Evolutionary conservation across 1,140 invertebrate species (phyloP), one percentile per base, ranked within the genome.

Genomic region (Piezodorus guildinii): DNA sequence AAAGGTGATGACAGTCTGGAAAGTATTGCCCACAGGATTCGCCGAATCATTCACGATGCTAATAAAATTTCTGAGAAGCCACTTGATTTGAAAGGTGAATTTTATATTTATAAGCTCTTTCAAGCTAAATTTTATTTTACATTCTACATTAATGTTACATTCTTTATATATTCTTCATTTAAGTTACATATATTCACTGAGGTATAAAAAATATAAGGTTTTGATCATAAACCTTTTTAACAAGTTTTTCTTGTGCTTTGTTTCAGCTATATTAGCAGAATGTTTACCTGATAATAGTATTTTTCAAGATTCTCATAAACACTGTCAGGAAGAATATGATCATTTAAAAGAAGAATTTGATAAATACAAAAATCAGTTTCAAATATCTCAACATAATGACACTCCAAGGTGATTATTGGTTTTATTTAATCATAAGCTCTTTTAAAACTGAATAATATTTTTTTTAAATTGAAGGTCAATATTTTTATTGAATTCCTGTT

Each of bases 241-340:
- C 6, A 39, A 39, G 6, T 39, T 10, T 10, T 39, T 10, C 6
- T 10, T 5, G 9, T 23, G 58, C 59, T 60, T 46, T 51, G 54
- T 61, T 63, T 17, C 62, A 68, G 66, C 62, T 54, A 44, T 69
- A 0, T 39, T 70, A 1, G 25, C 43, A 12, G 68, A 70, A 62
- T 23, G 64, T 21, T 59, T 65, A 23, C 60, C 63, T 27, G 43
- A 63, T 15, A 65, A 25, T 44, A 62, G 23, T 25, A 23, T 56
- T 3, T 39, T 59, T 25, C 45, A 67, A 46, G 70, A 73, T 1
- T 62, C 70, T 27, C 67, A 70, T 39, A 62, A 68, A 6, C 65
- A 71, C 4, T 80, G 78, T 63, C 75, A 77, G 69, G 75, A 80
- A 65, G 79, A 80, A 62, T 77, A 80, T 25, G 74, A 77, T 17